Base-by-base conservation (phyloP, 2,888 invertebrate genomes). In the Autographa pulchrina region DNA sequence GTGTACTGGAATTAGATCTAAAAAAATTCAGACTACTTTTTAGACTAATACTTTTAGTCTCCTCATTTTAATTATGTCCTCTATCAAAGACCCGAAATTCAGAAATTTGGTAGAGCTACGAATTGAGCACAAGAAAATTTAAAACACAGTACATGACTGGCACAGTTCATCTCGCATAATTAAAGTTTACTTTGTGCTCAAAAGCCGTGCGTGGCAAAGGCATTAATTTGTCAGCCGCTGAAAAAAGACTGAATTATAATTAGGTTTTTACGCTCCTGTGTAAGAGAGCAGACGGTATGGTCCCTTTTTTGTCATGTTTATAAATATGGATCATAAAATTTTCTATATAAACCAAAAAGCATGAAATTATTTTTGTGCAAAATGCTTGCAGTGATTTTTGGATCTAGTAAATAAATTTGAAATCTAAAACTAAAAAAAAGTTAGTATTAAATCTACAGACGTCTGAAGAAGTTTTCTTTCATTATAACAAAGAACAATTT, bases 141-240 rank as follows among this genome's bases (percentile, higher is more conserved):
- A 68, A 74, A 70, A 68, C 65, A 77, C 60, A 20, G 68, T 72
- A 65, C 58, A 62, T 75, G 70, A 65, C 67, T 61, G 48, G 74
- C 65, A 65, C 9, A 31, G 18, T 63, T 63, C 63, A 62, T 65
- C 63, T 60, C 32, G 67, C 61, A 62, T 81, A 81, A 78, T 78
- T 76, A 74, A 81, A 72, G 81, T 75, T 81, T 72, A 64, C 78
- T 74, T 80, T 81, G 75, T 70, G 62, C 75, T 72, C 72, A 76
- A 81, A 81, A 66, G 71, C 67, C 58, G 69, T 60, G 65, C 68
- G 59, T n/a, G 68, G 71, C 74, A 76, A 78, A 78, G 70, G 81
- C 78, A 72, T 58, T 74, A 70, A 78, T 76, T 76, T 78, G 78
- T 74, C 76, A 76, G 67, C 63, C 67, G 48, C 62, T 71, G 72